A percentile compares a stretch with the other conserved stretches of the same genome.
These are phyloP conservation scores for Drosophila ercepeae DNA, from an alignment of 1,140 invertebrate species.

Conservation along the genomic window DNA sequence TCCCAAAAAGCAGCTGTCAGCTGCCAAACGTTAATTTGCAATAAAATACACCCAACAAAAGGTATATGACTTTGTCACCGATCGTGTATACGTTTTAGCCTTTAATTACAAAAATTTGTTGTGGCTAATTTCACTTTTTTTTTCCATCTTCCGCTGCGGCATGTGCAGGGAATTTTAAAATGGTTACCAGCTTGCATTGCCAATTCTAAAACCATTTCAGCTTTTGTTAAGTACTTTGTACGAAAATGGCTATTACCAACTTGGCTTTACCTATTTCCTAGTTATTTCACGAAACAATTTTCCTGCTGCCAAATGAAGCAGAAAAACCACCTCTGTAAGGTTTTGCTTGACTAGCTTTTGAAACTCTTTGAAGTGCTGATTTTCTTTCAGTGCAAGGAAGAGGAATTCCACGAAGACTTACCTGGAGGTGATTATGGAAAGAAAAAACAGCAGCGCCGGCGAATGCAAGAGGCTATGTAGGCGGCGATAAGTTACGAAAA, in stretches of 20 bases:
- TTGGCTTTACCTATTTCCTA: not conserved
- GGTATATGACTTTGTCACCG: not conserved
- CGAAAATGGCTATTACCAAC: too few species aligned
- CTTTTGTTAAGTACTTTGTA: too few species aligned
- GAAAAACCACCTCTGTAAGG: not conserved
- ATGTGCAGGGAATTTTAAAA: slow-evolving; percentile 44
- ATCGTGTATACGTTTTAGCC: slow-evolving; percentile 1
- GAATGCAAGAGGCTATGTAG: slow-evolving; percentile 47
- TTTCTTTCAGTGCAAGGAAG: not conserved
- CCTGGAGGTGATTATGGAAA: slow-evolving; percentile 38
- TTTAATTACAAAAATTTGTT: slow-evolving; percentile 42
- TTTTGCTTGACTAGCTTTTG: not conserved
- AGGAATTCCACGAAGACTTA: slow-evolving; percentile 53
- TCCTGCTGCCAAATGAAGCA: not conserved
- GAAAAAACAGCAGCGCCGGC: slow-evolving; percentile 17
- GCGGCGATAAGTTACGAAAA: slow-evolving; percentile 72
- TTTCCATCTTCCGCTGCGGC: slow-evolving; percentile 29
- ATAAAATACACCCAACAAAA: slow-evolving; percentile 31
- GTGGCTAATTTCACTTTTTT: slow-evolving; percentile 50
- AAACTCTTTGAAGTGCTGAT: not conserved
- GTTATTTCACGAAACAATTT: not conserved
- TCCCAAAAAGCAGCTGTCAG: slow-evolving; percentile 38
- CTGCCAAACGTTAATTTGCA: slow-evolving; percentile 34
- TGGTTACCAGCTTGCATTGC: slow-evolving; percentile 27
- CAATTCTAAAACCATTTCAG: slow-evolving; percentile 40